A percentile compares a stretch with the other conserved stretches of the same genome.
phyloP scores from a whole-genome alignment of 2,888 invertebrate genomes.

The Conchocele bisecta region DNA sequence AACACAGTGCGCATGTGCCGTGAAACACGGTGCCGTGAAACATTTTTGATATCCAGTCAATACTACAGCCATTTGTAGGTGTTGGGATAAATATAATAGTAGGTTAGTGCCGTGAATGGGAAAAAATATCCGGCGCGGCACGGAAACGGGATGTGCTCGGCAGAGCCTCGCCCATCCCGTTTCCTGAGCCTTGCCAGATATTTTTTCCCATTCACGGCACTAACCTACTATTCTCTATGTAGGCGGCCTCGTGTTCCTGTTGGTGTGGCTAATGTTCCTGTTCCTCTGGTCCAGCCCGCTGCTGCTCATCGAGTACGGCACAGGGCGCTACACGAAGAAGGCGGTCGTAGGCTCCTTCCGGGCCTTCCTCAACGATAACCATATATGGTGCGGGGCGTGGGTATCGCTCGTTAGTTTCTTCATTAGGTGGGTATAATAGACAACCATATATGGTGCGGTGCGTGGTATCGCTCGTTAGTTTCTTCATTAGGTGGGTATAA shows the following conservation, averaged over 20 bases:
- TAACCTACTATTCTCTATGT: too few species aligned
- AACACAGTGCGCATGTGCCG: too few species aligned
- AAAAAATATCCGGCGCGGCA: too few species aligned
- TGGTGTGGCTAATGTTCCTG: constrained; percentile 77
- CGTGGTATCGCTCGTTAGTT: constrained; percentile 76
- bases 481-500: constrained; percentile 76
- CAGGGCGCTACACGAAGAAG: constrained; percentile 75
- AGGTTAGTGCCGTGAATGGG: too few species aligned
- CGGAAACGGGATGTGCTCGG: too few species aligned
- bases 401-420: constrained; percentile 74
- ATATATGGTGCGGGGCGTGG: constrained; percentile 79
- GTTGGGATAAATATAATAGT: too few species aligned
- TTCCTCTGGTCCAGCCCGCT: constrained; percentile 79
- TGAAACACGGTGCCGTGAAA: too few species aligned
- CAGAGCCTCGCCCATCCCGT: too few species aligned
- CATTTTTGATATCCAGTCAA: too few species aligned
- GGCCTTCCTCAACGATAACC: constrained; percentile 67
- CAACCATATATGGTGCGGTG: constrained; percentile 77
- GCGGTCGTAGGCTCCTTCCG: constrained; percentile 75
- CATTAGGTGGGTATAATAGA: constrained; percentile 77
- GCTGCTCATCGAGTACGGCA: constrained; percentile 77
- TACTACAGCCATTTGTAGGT: too few species aligned
- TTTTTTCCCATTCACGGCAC: too few species aligned
- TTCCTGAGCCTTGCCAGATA: too few species aligned
- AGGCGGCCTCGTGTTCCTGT: constrained; percentile 78